These are phyloP conservation scores for Mixornis gularis DNA, from an alignment of 2,113 vertebrate genomes.

Conservation along the genomic window DNA sequence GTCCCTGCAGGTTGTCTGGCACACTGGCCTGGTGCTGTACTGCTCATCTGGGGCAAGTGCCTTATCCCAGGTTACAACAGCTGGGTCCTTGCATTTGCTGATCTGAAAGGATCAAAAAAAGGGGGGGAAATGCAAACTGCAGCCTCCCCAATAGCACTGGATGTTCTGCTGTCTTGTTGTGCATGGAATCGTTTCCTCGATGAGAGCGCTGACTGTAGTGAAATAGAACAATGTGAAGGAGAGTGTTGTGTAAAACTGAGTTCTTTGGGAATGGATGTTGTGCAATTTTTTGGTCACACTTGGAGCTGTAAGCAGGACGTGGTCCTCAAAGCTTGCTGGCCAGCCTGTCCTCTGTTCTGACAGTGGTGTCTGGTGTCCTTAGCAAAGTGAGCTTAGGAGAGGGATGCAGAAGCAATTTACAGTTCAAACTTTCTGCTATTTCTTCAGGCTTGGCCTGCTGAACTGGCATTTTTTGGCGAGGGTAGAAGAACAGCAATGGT, in stretches of 20 bases:
- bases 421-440: neutral
- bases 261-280: neutral
- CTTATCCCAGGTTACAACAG: slow-evolving; percentile 4
- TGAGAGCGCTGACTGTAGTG: neutral
- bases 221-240: neutral
- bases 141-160: neutral
- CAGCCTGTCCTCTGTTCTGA: neutral
- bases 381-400: neutral
- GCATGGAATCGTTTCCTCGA: neutral
- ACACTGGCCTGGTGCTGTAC: neutral
- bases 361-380: neutral
- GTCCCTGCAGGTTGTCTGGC: neutral
- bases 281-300: neutral
- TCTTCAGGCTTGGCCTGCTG: neutral
- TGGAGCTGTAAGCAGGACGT: neutral
- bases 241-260: neutral
- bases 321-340: neutral
- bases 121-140: neutral
- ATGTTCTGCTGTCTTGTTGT: neutral
- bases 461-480: neutral
- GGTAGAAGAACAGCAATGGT: neutral
- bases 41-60: neutral
- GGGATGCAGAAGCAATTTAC: neutral
- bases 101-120: neutral
- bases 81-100: neutral